Percentiles rank a stretch among this genome's conserved stretches.
Conservation (phyloP, 2,797 vertebrate species). For the Acanthurus leucopareius region DNA sequence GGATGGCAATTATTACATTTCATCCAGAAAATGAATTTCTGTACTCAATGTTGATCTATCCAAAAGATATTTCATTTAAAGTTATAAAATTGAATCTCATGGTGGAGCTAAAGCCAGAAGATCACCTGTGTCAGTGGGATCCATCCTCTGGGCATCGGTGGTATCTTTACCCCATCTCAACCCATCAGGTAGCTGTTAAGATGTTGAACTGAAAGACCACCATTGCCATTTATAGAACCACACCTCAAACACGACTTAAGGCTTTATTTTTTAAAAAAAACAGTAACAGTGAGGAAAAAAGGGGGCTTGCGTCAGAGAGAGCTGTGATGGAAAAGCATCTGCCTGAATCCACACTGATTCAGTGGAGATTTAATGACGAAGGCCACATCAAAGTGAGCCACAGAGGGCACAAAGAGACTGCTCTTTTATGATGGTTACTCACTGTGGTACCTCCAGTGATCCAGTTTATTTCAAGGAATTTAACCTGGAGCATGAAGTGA, state of each 20-base stretch:
- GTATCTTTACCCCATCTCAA: background rate
- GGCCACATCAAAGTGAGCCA: constrained; percentile 12
- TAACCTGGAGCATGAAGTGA: constrained; percentile 10
- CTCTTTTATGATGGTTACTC: constrained; percentile 31
- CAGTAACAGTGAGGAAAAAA: background rate
- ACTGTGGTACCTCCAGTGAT: constrained; percentile 32
- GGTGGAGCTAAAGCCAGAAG: background rate
- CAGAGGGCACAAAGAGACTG: constrained; percentile 30
- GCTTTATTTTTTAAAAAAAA: constrained; percentile 12
- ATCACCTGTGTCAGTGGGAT: background rate
- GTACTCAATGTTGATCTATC: background rate
- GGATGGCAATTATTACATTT: background rate
- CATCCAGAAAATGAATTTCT: background rate
- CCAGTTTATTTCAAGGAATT: constrained; percentile 39
- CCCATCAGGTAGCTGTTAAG: background rate
- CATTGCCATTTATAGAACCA: background rate
- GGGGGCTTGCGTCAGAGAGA: background rate
- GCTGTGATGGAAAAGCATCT: constrained; percentile 10
- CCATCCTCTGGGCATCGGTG: background rate
- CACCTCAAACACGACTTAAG: background rate
- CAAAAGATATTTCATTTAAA: background rate
- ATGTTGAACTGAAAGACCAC: background rate
- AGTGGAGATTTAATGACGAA: constrained; percentile 21
- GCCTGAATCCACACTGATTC: constrained; percentile 15
- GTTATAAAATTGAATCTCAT: background rate